These are phyloP conservation scores for Hofmannophila pseudospretella DNA, from an alignment of 2,888 invertebrate species.

Conservation along the genomic window DNA sequence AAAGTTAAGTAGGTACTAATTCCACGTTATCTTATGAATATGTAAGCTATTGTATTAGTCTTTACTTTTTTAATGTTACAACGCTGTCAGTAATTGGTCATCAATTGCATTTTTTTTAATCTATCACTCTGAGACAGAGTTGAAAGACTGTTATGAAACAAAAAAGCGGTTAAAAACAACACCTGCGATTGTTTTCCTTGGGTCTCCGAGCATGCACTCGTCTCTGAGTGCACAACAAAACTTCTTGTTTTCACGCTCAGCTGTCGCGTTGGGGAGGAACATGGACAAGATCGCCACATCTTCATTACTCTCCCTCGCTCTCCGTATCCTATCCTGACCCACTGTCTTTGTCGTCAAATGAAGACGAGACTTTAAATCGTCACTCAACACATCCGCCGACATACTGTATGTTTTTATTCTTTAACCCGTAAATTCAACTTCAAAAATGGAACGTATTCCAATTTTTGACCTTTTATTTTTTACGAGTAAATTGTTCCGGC, in stretches of 20 bases:
- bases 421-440: slow-evolving; percentile 4
- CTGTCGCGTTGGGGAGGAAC: slow-evolving; percentile 84
- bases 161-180: neutral
- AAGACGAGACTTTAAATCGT: slow-evolving; percentile 85
- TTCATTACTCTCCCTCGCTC: slow-evolving; percentile 89
- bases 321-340: slow-evolving; percentile 88
- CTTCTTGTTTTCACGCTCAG: slow-evolving; percentile 82
- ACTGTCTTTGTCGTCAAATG: slow-evolving; percentile 87
- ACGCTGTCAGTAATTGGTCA: too few relatives aligned
- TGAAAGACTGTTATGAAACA: too few relatives aligned
- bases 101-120: too few relatives aligned
- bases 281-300: slow-evolving; percentile 92
- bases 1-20: too few relatives aligned
- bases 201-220: slow-evolving; percentile 87
- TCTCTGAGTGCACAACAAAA: slow-evolving; percentile 88
- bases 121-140: too few relatives aligned
- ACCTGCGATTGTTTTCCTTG: slow-evolving; percentile 83
- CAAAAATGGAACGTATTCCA: slow-evolving; percentile 18
- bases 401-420: slow-evolving; percentile 34
- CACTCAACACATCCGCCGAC: slow-evolving; percentile 88
- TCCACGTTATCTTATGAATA: too few relatives aligned
- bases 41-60: too few relatives aligned
- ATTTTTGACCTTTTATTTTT: slow-evolving; percentile 13
- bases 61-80: too few relatives aligned
- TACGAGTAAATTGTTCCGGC: slow-evolving; percentile 6